Evolutionary conservation across 2,113 vertebrate species (phyloP).

Genomic region (Nannospalax galili): DNA sequence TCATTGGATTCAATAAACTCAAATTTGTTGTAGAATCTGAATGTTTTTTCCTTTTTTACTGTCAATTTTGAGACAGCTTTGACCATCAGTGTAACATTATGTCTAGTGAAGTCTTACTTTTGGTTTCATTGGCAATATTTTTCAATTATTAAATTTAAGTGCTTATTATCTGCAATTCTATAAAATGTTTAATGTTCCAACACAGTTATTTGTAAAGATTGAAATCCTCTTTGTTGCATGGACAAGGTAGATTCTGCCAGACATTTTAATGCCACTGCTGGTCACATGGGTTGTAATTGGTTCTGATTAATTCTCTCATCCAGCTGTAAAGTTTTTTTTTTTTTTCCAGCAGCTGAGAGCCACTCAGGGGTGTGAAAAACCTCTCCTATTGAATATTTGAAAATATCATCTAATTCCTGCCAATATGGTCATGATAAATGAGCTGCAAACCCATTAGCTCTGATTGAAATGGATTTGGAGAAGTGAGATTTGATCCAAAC

Average conservation of each 20-base stretch:
- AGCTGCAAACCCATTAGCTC: conserved; percentile 66
- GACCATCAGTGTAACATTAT: background rate
- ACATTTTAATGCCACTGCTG: conserved; percentile 58
- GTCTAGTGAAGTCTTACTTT: conserved; percentile 14
- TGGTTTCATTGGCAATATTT: conserved; percentile 48
- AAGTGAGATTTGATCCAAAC: conserved; percentile 66
- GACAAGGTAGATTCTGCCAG: conserved; percentile 62
- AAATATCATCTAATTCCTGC: conserved; percentile 68
- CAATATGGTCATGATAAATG: conserved; percentile 75
- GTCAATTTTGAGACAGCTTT: conserved; percentile 49
- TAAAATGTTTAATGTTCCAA: conserved; percentile 69
- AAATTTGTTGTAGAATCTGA: conserved; percentile 21
- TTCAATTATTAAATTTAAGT: conserved; percentile 64
- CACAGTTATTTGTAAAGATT: conserved; percentile 55
- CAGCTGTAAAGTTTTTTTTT: conserved; percentile 68
- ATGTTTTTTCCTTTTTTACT: conserved; percentile 23
- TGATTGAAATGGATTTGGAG: conserved; percentile 62
- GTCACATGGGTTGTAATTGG: conserved; percentile 68
- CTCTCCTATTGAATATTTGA: conserved; percentile 66
- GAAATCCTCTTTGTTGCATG: conserved; percentile 54
- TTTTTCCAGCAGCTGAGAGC: conserved; percentile 70
- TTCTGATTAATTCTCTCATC: conserved; percentile 69
- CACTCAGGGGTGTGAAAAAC: conserved; percentile 45
- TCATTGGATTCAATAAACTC: conserved; percentile 1
- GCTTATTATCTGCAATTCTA: conserved; percentile 57